Evolutionary conservation across 1,140 invertebrate species (phyloP), one percentile per base, ranked within the genome.

Genomic region (Drosophila busckii): DNA sequence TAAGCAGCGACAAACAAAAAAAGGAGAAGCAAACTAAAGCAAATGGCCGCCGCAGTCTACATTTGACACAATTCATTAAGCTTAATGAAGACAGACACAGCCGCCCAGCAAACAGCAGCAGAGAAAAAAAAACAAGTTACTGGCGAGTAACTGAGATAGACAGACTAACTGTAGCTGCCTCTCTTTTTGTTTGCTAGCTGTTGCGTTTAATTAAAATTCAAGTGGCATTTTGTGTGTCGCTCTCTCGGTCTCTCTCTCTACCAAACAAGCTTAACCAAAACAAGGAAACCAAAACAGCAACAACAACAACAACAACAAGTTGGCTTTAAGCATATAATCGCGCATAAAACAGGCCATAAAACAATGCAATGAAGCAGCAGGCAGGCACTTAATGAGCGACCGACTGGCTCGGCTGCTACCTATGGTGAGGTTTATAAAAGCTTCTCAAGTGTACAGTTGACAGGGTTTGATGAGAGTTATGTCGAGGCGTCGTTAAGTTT

Each of bases 201-300:
- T 82, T 82, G 75, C 75, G 69, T 82, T 82, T 82, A 82, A 82
- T 82, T 82, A 82, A 82, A 82, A 82, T 82, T 82, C 75, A 82
- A 82, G 75, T 75, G 68, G 73, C 73, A 78, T 78, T 80, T 80
- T 82, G 75, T 80, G 58, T 82, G 73, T 80, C 67, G 65, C 32
- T 44, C 20, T 42, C 34, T 34, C 42, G 7, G 49, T 55, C 29
- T 9, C 12, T 13, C 20, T 19, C 10, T 29, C 20, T 19, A 16
- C 22, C 23, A n/a, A n/a, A n/a, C n/a, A n/a, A n/a, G n/a, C n/a
- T n/a, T n/a, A n/a, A n/a, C n/a, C n/a, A n/a, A n/a, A n/a, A n/a
- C n/a, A n/a, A n/a, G n/a, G n/a, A n/a, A n/a, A n/a, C n/a, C n/a
- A n/a, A n/a, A n/a, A n/a, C n/a, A n/a, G n/a, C n/a, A n/a, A n/a